Evolutionary conservation across 1,140 invertebrate genomes (phyloP), one percentile per base, ranked within the genome.

Genomic region (Apis dorsata): DNA sequence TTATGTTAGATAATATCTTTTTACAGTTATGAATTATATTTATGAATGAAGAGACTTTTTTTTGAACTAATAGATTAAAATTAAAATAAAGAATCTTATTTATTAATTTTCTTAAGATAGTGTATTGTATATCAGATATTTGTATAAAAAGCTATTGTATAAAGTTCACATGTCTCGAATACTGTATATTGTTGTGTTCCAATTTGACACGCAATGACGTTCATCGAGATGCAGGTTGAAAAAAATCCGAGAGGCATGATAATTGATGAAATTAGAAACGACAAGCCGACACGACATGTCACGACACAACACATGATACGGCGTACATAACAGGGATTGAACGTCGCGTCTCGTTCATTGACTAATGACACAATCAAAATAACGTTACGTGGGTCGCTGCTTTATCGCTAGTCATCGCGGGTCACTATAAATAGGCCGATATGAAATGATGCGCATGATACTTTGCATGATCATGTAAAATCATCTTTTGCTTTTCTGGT

Each of bases 361-460:
- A 83, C 66, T 87, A 87, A 87, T 60, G 78, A 86, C 76, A 86
- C 85, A 87, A 87, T 87, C 81, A 87, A 87, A 87, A 87, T 87
- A 84, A 78, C 71, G 71, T 83, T 81, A 82, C 79, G 85, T 86
- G 82, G 86, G 85, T 86, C 66, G 82, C 68, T 44, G 60, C 78
- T 81, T 80, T 74, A 81, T 74, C 82, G 70, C 53, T 44, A 84
- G 71, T 60, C 78, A 84, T 81, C 83, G 28, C 65, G 19, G 66
- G 57, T 76, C 68, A 62, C 51, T 77, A 68, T 77, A 76, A 86
- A 68, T 69, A 81, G 63, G 49, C 34, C 69, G 78, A 34, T 62
- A 8, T 55, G 15, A 51, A 85, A 62, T 63, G 71, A 78, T 74
- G 28, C 60, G 28, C 24, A 71, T 44, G 34, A 44, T 44, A 44